Evolutionary conservation across 2,113 vertebrate genomes (phyloP).

Genomic region (Chloropsis hardwickii): DNA sequence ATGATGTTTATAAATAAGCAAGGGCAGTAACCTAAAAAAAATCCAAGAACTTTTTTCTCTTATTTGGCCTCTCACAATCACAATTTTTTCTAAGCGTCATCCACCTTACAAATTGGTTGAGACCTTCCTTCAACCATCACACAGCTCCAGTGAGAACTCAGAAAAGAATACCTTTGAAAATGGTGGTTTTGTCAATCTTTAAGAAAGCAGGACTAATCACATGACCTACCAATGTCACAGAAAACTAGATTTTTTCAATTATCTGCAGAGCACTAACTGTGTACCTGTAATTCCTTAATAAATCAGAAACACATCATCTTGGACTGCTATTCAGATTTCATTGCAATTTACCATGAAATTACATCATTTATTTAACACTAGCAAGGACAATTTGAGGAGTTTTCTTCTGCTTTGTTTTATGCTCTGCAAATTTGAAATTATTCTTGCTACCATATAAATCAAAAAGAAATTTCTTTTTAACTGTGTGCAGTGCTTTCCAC

Average conservation of each 20-base stretch:
- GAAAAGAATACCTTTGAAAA: not conserved
- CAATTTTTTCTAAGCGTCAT: not conserved
- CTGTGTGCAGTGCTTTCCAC: not conserved
- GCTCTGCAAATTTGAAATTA: not conserved
- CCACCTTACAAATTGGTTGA: not conserved
- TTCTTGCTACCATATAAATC: rapidly evolving
- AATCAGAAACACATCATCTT: not conserved
- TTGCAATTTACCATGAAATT: not conserved
- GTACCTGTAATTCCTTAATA: not conserved
- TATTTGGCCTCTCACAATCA: not conserved
- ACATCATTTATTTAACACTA: not conserved
- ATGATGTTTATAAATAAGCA: not conserved
- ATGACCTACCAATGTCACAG: not conserved
- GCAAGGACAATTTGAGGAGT: not conserved
- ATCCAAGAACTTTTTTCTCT: not conserved
- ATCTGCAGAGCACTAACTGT: not conserved
- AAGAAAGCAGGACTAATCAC: not conserved
- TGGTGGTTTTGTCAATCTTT: not conserved
- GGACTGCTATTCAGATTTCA: not conserved
- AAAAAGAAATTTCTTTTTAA: not conserved
- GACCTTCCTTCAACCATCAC: not conserved
- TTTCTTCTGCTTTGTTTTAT: not conserved
- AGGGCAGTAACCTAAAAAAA: not conserved
- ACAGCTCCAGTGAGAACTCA: not conserved
- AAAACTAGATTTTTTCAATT: not conserved